These are phyloP conservation scores for Trissonchulus sp. DNA, from an alignment of 2,888 invertebrate genomes.

Conservation along the genomic window DNA sequence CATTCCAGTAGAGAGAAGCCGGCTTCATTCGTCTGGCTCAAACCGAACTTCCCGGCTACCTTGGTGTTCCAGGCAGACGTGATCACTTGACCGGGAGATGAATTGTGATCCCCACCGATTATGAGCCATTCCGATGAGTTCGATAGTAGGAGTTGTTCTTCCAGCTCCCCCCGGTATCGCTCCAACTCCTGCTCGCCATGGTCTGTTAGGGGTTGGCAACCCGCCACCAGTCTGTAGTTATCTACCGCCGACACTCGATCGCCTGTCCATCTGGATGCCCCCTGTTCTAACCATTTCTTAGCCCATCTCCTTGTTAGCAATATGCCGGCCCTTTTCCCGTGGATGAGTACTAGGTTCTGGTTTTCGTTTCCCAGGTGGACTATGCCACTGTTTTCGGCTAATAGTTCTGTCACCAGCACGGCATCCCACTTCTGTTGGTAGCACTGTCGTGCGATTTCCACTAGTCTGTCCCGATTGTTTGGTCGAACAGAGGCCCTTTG, in stretches of 20 bases:
- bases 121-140: neutral
- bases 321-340: conserved; percentile 1
- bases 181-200: neutral
- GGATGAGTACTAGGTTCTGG: conserved; percentile 8
- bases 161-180: neutral
- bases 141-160: neutral
- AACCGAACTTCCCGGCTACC: neutral
- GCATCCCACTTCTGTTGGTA: neutral
- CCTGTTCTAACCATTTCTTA: neutral
- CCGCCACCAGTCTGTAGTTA: neutral
- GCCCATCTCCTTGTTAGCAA: neutral
- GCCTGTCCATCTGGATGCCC: conserved; percentile 5
- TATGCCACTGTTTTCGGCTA: neutral
- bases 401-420: neutral
- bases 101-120: conserved; percentile 9
- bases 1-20: neutral
- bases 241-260: neutral
- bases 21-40: neutral
- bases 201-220: neutral
- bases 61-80: neutral
- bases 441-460: neutral
- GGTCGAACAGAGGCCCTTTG: conserved; percentile 5
- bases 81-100: neutral
- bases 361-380: neutral
- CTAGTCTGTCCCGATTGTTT: neutral